phyloP scores from a whole-genome alignment of 2,113 vertebrate species.

The Polypterus bichir region DNA sequence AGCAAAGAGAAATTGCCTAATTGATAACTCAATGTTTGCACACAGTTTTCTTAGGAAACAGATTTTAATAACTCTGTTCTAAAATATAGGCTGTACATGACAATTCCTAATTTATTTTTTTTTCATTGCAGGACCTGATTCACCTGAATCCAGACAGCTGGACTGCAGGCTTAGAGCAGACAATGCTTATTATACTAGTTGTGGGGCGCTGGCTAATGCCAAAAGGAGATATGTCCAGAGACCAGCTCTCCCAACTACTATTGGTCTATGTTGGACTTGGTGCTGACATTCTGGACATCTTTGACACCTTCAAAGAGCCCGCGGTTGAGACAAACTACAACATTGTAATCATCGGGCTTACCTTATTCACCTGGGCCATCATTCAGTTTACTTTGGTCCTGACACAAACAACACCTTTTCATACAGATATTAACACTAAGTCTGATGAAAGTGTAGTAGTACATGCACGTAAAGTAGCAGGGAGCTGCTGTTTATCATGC shows the following conservation, averaged over 20 bases:
- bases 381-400: constrained; percentile 57
- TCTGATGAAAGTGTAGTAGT: no score
- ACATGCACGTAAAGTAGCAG: background rate
- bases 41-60: no score
- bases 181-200: constrained; percentile 54
- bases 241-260: constrained; percentile 55
- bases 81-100: no score
- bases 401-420: constrained; percentile 33
- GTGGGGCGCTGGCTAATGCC: constrained; percentile 58
- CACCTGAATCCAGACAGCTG: constrained; percentile 46
- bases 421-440: background rate
- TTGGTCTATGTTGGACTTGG: constrained; percentile 52
- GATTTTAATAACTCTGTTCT: no score
- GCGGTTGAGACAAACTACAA: constrained; percentile 38
- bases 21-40: no score
- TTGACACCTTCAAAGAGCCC: constrained; percentile 49
- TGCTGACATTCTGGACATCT: constrained; percentile 56
- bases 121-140: constrained; percentile 29
- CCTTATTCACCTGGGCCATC: constrained; percentile 52
- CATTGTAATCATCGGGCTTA: constrained; percentile 38
- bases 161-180: constrained; percentile 50
- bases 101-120: no score
- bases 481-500: constrained; percentile 18
- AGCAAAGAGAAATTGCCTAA: no score
- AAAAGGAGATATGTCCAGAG: constrained; percentile 52